A percentile compares a stretch with the other conserved stretches of the same genome.
phyloP scores from a whole-genome alignment of 30 jellyfish, hydroid and myxozoan species.

The Catostylus mosaicus region DNA sequence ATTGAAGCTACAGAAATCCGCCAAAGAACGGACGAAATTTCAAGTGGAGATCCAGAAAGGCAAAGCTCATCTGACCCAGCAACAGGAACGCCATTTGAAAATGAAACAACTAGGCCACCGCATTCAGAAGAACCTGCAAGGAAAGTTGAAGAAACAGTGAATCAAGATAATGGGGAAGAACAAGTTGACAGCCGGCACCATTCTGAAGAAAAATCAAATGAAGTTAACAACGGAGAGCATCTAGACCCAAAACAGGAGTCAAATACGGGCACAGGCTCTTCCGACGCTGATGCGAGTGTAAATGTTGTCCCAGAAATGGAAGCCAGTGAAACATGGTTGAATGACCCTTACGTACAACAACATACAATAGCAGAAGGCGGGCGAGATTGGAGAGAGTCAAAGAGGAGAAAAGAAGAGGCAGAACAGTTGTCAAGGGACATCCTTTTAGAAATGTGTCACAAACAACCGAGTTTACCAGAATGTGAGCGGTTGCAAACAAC shows the following conservation, averaged over 20 bases:
- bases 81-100: neutral
- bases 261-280: neutral
- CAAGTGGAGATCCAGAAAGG: too few species aligned
- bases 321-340: neutral
- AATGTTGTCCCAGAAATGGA: slow-evolving; percentile 12
- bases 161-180: neutral
- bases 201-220: neutral
- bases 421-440: slow-evolving; percentile 43
- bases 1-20: too few species aligned
- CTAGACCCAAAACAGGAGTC: too few species aligned
- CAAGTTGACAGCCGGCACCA: neutral
- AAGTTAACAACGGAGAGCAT: too few species aligned
- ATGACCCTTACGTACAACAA: neutral
- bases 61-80: too few species aligned
- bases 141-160: neutral
- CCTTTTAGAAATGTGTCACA: slow-evolving; percentile 63
- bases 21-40: too few species aligned
- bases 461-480: slow-evolving; percentile 77
- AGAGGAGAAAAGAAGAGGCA: neutral
- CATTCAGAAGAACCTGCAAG: neutral
- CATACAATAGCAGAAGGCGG: neutral
- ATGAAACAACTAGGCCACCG: neutral
- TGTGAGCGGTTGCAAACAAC: slow-evolving; percentile 73
- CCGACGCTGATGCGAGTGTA: slow-evolving; percentile 17
- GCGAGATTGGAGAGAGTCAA: neutral